Base-by-base conservation (phyloP, 1,140 invertebrate genomes). In the Danaus melanippus region DNA sequence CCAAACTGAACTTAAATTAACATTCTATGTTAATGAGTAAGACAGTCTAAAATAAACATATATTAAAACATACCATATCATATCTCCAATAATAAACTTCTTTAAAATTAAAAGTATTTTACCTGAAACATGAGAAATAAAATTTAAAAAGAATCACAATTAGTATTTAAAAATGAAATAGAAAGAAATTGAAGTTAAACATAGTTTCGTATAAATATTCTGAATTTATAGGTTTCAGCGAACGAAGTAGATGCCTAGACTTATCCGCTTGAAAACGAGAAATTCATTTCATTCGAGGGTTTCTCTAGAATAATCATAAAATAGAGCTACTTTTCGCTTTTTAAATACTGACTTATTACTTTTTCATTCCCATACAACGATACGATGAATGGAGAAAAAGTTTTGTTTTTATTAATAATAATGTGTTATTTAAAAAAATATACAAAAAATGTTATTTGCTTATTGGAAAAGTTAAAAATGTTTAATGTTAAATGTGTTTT, bases 281-380 rank as follows among this genome's bases (percentile, higher is more conserved):
- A 62, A 62, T 57, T 62, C 55, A 62, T 57, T 62, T 62, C 54
- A 62, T 62, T 62, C 55, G 51, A 53, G 51, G 50, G 46, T 43
- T 53, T 41, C 46, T 11, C 50, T 50, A 50, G 53, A 57, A 62
- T 62, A 59, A 59, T 59, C 50, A 59, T 48, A 46, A 50, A 59
- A 56, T 56, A 56, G 57, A 53, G 51, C 57, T 46, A 53, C 47
- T 59, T 58, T 59, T 54, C 57, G 53, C 45, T 50, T 47, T 50
- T 53, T 39, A 48, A 58, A 11, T 42, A 52, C 42, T 46, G 46
- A 32, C 50, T 56, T 50, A 56, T 56, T 56, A 45, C 11, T 50
- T 50, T 42, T 12, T 10, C 45, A 12, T 42, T 42, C 21, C 11
- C 21, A 32, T 32, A 32, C 6, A 32, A 7, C 21, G 21, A 32